Evolutionary conservation across 2,797 vertebrate species (phyloP).

Genomic region (Danio choprae): DNA sequence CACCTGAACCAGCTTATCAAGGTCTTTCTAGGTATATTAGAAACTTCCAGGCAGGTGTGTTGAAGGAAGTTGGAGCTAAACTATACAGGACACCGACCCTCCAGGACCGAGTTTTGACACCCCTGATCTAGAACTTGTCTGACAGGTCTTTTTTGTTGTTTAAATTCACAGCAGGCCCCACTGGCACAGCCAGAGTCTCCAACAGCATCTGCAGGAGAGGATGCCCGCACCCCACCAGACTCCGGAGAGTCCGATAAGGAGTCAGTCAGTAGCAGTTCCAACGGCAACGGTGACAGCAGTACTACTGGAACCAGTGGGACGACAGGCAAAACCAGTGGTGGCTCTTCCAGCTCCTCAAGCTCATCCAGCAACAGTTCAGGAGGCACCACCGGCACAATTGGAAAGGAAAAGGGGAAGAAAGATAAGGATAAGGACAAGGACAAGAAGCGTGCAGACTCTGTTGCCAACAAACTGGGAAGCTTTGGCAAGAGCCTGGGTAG

Average conservation of each 20-base stretch:
- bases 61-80: too few relatives aligned
- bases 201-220: constrained; percentile 91
- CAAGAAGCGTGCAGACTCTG: constrained; percentile 92
- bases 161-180: constrained; percentile 81
- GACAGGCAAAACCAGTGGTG: constrained; percentile 69
- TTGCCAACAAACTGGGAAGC: constrained; percentile 96
- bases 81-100: too few relatives aligned
- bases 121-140: too few relatives aligned
- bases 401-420: constrained; percentile 77
- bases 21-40: too few relatives aligned
- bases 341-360: constrained; percentile 77
- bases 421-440: constrained; percentile 82
- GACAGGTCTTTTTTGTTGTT: neutral
- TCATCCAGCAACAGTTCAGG: constrained; percentile 76
- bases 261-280: constrained; percentile 94
- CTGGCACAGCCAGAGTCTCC: constrained; percentile 96
- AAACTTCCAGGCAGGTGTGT: too few relatives aligned
- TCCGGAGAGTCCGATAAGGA: constrained; percentile 97
- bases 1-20: too few relatives aligned
- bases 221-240: constrained; percentile 87
- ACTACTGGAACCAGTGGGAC: constrained; percentile 59
- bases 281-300: constrained; percentile 82
- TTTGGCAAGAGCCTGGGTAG: constrained; percentile 96
- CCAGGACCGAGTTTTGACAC: too few relatives aligned
- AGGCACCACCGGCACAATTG: constrained; percentile 50